Base-by-base conservation (phyloP, 2,888 invertebrate species). In the Zygaena filipendulae region DNA sequence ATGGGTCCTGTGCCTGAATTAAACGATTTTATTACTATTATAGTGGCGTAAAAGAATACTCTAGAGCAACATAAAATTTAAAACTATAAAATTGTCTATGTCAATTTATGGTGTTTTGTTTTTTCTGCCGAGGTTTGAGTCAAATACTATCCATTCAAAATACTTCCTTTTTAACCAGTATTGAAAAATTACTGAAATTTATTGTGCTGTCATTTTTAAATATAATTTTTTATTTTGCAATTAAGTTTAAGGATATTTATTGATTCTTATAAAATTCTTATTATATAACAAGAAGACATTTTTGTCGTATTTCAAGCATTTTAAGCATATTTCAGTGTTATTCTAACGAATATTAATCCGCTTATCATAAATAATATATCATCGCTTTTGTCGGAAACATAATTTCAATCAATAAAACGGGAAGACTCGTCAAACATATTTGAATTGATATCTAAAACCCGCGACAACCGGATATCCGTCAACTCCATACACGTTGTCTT, bases 401-500 rank as follows among this genome's bases (percentile, higher is more conserved):
- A n/a, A n/a, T n/a, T n/a, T n/a, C n/a, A 23, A 9, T 24, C 18
- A 22, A 29, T 27, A 11, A 19, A 13, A 10, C 9, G 9, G 13
- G 7, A 21, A 27, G 16, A 13, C n/a, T n/a, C n/a, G n/a, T n/a
- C n/a, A 25, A 23, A 27, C 21, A 27, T 27, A 37, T 35, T 32
- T 33, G 36, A 48, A 50, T 47, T 45, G 35, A 49, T 47, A 49
- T 40, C n/a, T n/a, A n/a, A n/a, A n/a, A n/a, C 43, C 38, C 43
- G 39, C 38, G 26, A 36, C 19, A 37, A 67, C 66, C 77, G 79
- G 79, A 80, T 55, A 68, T 80, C 80, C 80, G 79, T 64, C 52
- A 62, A 52, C 70, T 70, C 60, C 69, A 63, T 53, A 67, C 67
- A 67, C 71, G 70, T 79, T 77, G 75, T 77, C 75, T 75, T 64